Percentiles rank a stretch among this genome's conserved stretches.
These are phyloP conservation scores for Zaprionus bogoriensis DNA, from an alignment of 2,888 invertebrate genomes.

Conservation along the genomic window DNA sequence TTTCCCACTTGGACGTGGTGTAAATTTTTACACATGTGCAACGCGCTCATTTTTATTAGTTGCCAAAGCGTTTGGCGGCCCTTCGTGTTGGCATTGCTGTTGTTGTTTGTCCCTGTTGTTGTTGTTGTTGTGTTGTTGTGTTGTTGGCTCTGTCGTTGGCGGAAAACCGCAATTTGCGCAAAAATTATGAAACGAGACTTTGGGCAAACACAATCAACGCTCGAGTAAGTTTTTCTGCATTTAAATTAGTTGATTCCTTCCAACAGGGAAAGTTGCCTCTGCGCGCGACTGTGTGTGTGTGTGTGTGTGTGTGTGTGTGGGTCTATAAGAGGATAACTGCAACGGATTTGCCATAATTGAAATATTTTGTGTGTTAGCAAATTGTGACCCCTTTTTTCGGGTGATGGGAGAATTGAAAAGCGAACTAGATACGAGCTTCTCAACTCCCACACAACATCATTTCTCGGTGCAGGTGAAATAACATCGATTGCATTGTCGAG, in stretches of 20 bases:
- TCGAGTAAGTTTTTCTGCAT: slow-evolving; percentile 73
- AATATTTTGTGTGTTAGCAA: neutral
- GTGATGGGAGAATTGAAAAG: too few relatives aligned
- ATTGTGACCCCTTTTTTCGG: too few relatives aligned
- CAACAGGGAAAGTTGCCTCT: neutral
- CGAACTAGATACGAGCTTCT: too few relatives aligned
- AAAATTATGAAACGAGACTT: slow-evolving; percentile 79
- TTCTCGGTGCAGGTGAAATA: too few relatives aligned
- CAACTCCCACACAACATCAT: too few relatives aligned
- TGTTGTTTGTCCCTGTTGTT: slow-evolving; percentile 11
- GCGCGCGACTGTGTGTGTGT: neutral
- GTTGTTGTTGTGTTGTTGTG: slow-evolving; percentile 12
- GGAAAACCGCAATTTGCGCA: slow-evolving; percentile 79
- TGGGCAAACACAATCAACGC: slow-evolving; percentile 79
- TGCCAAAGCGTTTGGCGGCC: slow-evolving; percentile 59
- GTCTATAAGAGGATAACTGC: slow-evolving; percentile 35
- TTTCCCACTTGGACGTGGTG: slow-evolving; percentile 40
- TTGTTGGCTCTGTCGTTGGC: slow-evolving; percentile 12
- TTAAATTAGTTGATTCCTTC: slow-evolving; percentile 57
- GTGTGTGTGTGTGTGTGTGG: too few relatives aligned
- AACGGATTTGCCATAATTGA: slow-evolving; percentile 34
- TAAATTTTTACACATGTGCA: slow-evolving; percentile 75
- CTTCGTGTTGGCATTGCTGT: slow-evolving; percentile 20
- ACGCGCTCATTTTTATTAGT: slow-evolving; percentile 69
- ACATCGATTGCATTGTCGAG: slow-evolving; percentile 18